phyloP scores from a whole-genome alignment of 2,113 vertebrate genomes.

The Scophthalmus maximus region DNA sequence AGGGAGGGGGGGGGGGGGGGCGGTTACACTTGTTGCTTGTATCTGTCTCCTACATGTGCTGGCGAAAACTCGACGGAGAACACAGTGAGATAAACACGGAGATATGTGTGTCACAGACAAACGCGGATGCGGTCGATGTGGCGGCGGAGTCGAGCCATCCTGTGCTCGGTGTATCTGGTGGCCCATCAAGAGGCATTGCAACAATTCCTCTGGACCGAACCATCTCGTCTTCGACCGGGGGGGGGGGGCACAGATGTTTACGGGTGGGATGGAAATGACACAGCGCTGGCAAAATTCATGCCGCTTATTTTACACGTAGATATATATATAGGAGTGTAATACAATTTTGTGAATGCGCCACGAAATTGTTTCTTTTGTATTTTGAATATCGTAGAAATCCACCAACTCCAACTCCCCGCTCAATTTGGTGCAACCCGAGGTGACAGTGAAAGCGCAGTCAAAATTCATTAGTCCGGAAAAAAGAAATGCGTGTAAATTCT shows the following conservation, averaged over 20 bases:
- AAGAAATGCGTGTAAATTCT: slow-evolving; percentile 5
- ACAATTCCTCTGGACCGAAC: slow-evolving; percentile 70
- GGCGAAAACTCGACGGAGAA: not conserved
- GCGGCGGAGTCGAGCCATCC: slow-evolving; percentile 2
- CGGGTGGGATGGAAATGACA: not conserved
- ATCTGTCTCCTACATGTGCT: not conserved
- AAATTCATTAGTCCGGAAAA: slow-evolving; percentile 34
- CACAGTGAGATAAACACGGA: not conserved
- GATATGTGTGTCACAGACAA: too few species aligned
- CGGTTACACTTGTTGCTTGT: slow-evolving; percentile 32
- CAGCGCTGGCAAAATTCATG: rapidly evolving
- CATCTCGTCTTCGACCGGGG: slow-evolving; percentile 44
- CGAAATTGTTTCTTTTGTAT: rapidly evolving
- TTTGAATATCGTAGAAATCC: rapidly evolving
- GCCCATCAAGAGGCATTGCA: slow-evolving; percentile 69
- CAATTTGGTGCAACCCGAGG: slow-evolving; percentile 47
- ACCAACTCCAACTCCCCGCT: not conserved
- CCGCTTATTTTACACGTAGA: not conserved
- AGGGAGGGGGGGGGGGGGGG: slow-evolving; percentile 14
- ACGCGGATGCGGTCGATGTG: not conserved
- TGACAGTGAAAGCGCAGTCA: slow-evolving; percentile 53
- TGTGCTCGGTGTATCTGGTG: slow-evolving; percentile 52
- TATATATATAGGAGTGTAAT: too few species aligned
- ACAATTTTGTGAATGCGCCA: not conserved
- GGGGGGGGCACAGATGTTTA: not conserved